Conservation (phyloP, 37 sponge, comb jelly and placozoan genomes). For the Hormiphora californensis region DNA sequence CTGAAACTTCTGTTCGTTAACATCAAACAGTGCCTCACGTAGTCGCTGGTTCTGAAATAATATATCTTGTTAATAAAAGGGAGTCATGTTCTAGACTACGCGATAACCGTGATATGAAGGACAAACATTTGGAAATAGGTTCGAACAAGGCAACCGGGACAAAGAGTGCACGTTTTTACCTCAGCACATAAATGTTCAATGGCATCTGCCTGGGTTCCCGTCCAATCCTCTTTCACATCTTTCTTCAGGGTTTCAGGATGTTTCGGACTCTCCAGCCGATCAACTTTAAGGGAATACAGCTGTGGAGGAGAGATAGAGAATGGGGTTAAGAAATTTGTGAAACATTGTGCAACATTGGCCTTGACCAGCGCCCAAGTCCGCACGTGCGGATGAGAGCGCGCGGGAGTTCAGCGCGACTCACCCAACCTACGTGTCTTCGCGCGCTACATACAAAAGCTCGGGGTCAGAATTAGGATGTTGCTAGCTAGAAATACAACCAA, state of each 20-base stretch:
- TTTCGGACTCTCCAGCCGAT: constrained; percentile 18
- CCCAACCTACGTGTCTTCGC: too few species aligned
- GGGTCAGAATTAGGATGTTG: too few species aligned
- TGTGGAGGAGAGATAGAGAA: background rate
- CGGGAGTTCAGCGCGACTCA: too few species aligned
- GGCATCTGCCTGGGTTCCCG: constrained; percentile 41
- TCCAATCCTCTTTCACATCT: constrained; percentile 36
- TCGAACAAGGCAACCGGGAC: background rate
- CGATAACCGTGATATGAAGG: too few species aligned
- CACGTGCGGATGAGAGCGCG: too few species aligned
- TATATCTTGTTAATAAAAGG: too few species aligned
- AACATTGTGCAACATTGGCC: too few species aligned
- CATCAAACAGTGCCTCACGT: constrained; percentile 21
- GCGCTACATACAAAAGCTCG: too few species aligned
- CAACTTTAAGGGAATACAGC: constrained; percentile 46
- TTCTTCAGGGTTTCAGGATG: background rate
- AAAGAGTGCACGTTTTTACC: background rate
- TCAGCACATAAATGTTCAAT: constrained; percentile 43
- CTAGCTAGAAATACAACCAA: too few species aligned
- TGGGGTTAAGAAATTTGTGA: too few species aligned
- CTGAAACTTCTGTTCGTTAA: constrained; percentile 42
- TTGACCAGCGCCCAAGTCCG: too few species aligned
- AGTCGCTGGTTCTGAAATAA: constrained; percentile 34
- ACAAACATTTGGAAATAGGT: background rate
- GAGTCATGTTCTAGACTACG: too few species aligned